A percentile compares a stretch with the other conserved stretches of the same genome.
Conservation (phyloP, 2,797 vertebrate genomes). For the Trachurus trachurus region DNA sequence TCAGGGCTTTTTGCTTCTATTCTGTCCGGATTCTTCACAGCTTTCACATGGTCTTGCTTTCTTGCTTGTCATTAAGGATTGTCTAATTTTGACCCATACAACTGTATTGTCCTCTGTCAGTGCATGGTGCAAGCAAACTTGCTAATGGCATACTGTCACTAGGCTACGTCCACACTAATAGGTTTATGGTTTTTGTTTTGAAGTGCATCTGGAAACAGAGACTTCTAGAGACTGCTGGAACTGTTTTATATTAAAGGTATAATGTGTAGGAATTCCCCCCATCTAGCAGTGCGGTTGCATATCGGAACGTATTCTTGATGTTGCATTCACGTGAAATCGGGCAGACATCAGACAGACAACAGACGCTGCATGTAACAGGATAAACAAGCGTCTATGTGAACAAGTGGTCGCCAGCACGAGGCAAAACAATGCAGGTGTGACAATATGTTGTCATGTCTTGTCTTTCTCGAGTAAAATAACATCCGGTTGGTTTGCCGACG, state of each 20-base stretch:
- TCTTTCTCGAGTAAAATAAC: no score
- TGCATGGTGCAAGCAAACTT: not conserved
- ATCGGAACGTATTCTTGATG: no score
- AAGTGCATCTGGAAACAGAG: not conserved
- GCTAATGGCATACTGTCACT: not conserved
- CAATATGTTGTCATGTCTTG: no score
- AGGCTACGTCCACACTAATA: not conserved
- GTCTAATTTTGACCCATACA: not conserved
- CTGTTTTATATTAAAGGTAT: not conserved
- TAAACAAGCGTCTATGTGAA: no score
- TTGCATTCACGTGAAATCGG: no score
- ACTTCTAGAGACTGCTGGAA: not conserved
- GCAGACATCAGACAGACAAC: no score
- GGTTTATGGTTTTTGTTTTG: not conserved
- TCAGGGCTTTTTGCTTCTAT: not conserved
- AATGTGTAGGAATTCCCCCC: no score
- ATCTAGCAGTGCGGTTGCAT: no score
- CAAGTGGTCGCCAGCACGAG: no score
- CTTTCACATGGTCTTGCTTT: slow-evolving; percentile 12
- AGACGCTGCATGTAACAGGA: no score
- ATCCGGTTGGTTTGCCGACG: no score
- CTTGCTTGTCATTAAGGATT: not conserved
- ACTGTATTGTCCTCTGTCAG: not conserved
- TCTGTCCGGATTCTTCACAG: not conserved
- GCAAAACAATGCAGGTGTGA: no score